Percentiles rank a stretch among this genome's conserved stretches.
Evolutionary conservation across 2,113 vertebrate genomes (phyloP).

Genomic region (Erythrocercus mccallii): DNA sequence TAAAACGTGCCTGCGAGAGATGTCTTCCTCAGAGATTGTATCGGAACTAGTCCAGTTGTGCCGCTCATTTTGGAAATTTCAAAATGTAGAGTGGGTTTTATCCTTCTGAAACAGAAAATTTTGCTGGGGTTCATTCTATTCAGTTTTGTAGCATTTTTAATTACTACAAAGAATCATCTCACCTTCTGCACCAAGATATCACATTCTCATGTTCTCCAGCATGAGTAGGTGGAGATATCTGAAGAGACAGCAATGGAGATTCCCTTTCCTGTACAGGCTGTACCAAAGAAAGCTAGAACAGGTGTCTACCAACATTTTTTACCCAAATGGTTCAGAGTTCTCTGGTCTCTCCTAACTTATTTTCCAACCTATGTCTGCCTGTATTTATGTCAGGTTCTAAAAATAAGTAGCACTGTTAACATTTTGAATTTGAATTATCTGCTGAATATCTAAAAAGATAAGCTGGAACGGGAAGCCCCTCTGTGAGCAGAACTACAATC

Average conservation of each 20-base stretch:
- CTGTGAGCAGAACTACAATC: background rate
- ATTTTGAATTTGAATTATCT: slow-evolving; percentile 58
- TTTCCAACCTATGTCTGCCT: background rate
- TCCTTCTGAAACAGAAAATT: background rate
- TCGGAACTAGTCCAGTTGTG: background rate
- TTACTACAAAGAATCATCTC: background rate
- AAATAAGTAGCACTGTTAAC: background rate
- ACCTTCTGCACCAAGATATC: background rate
- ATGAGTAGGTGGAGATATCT: background rate
- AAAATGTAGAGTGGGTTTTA: background rate
- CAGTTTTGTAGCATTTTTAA: background rate
- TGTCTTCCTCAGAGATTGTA: background rate
- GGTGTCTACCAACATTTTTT: background rate
- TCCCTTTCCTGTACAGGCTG: background rate
- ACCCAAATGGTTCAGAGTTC: background rate
- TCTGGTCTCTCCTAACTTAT: background rate
- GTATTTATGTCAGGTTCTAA: background rate
- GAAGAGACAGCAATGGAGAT: background rate
- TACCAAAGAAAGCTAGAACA: background rate
- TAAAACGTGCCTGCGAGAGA: fast-evolving
- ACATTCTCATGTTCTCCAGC: background rate
- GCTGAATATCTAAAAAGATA: slow-evolving; percentile 43
- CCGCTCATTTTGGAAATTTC: background rate
- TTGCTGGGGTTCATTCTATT: background rate
- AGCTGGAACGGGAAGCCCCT: slow-evolving; percentile 41